Evolutionary conservation across 2,797 vertebrate genomes (phyloP), one percentile per base, ranked within the genome.

Genomic region (Bucorvus abyssinicus): DNA sequence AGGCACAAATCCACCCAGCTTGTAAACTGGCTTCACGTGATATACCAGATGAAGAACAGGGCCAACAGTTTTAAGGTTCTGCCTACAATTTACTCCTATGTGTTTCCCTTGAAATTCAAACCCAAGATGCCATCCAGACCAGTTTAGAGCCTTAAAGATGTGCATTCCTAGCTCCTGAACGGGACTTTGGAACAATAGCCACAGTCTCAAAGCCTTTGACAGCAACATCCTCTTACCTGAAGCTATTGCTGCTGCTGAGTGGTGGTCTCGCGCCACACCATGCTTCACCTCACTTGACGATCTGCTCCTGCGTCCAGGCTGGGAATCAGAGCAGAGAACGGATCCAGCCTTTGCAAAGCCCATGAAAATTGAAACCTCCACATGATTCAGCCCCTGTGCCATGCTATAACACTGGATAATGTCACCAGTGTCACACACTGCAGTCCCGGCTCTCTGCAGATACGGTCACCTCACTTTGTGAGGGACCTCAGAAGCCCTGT

Each of bases 291-390:
- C 14, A 44, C 14, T 29, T 21, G 26, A 4, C 42, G 57, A 83
- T 17, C 30, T 60, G 63, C 26, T 56, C 60, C 5, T 0, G 5
- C 14, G 68, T 10, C 24, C 0, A 0, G 5, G 36, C 34, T 45
- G 32, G 40, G 10, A 80, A 74, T 9, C 44, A 52, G 36, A 77
- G 27, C n/a, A 67, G 12, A 38, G n/a, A 76, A 61, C 12, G 10
- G 18, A 34, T 14, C 30, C 76, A 67, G 68, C 19, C 68, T 55
- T 75, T 32, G 14, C 26, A 87, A 81, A 52, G 6, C 21, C 42
- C 14, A 3, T 27, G 47, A 75, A 18, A 76, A 40, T 3, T 5
- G 65, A 53, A n/a, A 12, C 16, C 9, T 71, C 45, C 26, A 8
- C 13, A 24, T 12, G 23, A 44, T 36, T 44, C 67, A 52, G 63